A percentile compares a stretch with the other conserved stretches of the same genome.
Conservation (phyloP, 30 jellyfish, hydroid and myxozoan species). For the Aurelia sp. region DNA sequence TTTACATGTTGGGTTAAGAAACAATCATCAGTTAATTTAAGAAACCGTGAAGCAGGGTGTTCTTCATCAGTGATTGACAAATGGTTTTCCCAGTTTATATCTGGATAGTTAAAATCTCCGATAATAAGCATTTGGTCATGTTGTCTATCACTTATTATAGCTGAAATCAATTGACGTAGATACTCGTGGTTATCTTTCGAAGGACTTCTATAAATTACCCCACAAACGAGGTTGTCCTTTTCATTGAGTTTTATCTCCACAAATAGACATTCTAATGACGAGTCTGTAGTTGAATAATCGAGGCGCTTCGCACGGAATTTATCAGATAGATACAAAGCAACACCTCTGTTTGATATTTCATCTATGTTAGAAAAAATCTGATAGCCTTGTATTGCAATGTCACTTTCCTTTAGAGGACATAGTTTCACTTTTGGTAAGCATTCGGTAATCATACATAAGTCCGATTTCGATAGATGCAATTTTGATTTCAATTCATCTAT, state of each 20-base stretch:
- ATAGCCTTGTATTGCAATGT: slow-evolving; percentile 20
- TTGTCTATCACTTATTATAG: neutral
- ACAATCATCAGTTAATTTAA: slow-evolving; percentile 17
- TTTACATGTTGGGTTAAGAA: slow-evolving; percentile 40
- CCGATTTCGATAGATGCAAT: slow-evolving; percentile 14
- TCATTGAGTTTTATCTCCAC: slow-evolving; percentile 15
- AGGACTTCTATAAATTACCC: slow-evolving; percentile 28
- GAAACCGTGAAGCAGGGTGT: neutral
- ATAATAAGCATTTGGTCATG: neutral
- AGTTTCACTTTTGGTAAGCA: too few relatives aligned
- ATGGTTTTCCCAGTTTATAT: too few relatives aligned
- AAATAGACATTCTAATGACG: slow-evolving; percentile 3
- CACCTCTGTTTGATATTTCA: slow-evolving; percentile 7
- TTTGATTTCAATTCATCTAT: slow-evolving; percentile 5
- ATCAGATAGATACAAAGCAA: neutral
- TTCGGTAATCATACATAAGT: neutral
- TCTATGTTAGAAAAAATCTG: slow-evolving; percentile 13
- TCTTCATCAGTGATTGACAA: too few relatives aligned
- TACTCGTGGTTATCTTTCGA: slow-evolving; percentile 3
- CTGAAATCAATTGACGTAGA: neutral
- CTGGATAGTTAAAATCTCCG: neutral
- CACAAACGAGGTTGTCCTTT: slow-evolving; percentile 23
- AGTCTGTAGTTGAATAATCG: slow-evolving; percentile 2
- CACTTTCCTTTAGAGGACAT: too few relatives aligned
- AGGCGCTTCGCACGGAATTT: slow-evolving; percentile 12